Evolutionary conservation across 2,888 invertebrate genomes (phyloP), one percentile per base, ranked within the genome.

Genomic region (Synergus laeviventris): DNA sequence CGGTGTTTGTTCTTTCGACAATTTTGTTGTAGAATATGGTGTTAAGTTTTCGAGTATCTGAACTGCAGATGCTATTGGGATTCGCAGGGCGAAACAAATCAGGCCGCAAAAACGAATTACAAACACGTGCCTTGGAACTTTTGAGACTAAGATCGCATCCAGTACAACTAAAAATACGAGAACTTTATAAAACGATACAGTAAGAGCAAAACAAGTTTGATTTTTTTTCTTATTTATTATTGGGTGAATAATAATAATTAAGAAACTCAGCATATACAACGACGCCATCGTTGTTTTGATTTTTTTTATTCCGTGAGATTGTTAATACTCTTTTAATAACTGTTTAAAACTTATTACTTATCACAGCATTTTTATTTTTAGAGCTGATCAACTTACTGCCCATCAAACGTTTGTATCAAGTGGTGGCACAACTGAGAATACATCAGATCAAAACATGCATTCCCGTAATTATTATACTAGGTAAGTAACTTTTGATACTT

Each of bases 41-140:
- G 88, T 91, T 94, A 91, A 93, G 93, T 89, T 96, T 97, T 92
- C 94, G 97, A 87, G 96, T 96, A 86, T 95, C 95, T 90, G 97
- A 96, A 91, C 94, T 97, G 89, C 96, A 96, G 92, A 94, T 94
- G 92, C 92, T 97, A 89, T 93, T 97, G 89, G 95, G 95, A 87
- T 96, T 94, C 91, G 95, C 96, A 85, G 96, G 96, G 84, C 93
- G 94, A 90, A 95, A 95, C 88, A 95, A 95, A 91, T 94, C 94
- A 86, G 97, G 96, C 81, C 92, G 96, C 88, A 97, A 97, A 92
- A 93, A 93, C 87, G 96, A 97, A 91, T 92, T 97, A 77, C 95
- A 96, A 91, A 92, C 93, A 79, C 93, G 96, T 86, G 95, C 96
- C 78, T 88, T 96, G 84, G 94, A 95, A 87, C 92, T 96, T 82